A percentile compares a stretch with the other conserved stretches of the same genome.
These are phyloP conservation scores for Platanista minor DNA, from an alignment of 2,113 vertebrate genomes.

Conservation along the genomic window DNA sequence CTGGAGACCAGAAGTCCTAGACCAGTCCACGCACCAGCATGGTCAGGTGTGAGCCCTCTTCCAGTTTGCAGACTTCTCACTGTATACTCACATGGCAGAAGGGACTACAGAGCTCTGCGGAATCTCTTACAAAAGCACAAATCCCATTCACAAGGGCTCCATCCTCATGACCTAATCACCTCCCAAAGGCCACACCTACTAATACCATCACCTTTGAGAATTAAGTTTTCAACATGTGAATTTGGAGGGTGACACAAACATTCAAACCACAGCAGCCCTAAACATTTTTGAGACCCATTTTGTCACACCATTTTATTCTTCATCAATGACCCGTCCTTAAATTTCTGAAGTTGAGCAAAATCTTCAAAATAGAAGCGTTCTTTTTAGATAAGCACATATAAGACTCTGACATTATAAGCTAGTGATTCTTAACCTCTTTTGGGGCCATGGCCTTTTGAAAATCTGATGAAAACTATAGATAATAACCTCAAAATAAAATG, in stretches of 20 bases:
- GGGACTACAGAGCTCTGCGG: not conserved
- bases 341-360: not conserved
- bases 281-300: not conserved
- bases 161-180: not conserved
- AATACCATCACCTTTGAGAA: not conserved
- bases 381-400: not conserved
- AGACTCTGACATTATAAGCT: not conserved
- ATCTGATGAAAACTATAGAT: not conserved
- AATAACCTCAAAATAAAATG: slow-evolving; percentile 35
- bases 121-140: not conserved
- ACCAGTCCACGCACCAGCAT: too few relatives aligned
- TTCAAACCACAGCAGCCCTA: not conserved
- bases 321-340: not conserved
- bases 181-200: not conserved
- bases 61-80: not conserved
- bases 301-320: not conserved
- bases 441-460: not conserved
- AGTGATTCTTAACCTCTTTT: not conserved
- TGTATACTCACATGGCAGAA: not conserved
- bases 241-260: not conserved
- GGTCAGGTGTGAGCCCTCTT: not conserved
- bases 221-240: not conserved
- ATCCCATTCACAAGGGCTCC: not conserved
- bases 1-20: not conserved
- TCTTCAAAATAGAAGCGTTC: not conserved